A percentile compares a stretch with the other conserved stretches of the same genome.
These are phyloP conservation scores for Sepiola atlantica DNA, from an alignment of 2,888 invertebrate species.

Conservation along the genomic window DNA sequence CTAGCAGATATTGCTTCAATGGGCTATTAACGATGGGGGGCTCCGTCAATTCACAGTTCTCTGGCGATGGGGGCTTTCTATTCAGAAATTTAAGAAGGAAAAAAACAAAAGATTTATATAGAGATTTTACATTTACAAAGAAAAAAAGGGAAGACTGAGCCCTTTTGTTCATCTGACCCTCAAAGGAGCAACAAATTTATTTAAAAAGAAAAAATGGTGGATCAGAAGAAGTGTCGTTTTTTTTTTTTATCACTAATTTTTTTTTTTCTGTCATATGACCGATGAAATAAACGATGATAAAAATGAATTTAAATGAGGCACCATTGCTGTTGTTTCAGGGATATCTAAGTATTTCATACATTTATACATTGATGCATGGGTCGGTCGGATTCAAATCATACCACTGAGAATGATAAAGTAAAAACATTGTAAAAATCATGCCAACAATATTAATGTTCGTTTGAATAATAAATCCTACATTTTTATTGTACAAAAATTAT, in stretches of 20 bases:
- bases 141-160: not conserved
- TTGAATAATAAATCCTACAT: not conserved
- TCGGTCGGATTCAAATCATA: not conserved
- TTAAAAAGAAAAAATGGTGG: not conserved
- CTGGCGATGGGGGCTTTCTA: not conserved
- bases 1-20: slow-evolving; percentile 73
- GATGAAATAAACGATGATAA: not conserved
- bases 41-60: not conserved
- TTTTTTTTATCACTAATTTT: not conserved
- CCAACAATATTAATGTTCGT: not conserved
- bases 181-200: not conserved
- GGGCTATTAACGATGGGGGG: slow-evolving; percentile 48
- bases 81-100: not conserved
- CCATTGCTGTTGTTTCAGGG: not conserved
- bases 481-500: not conserved
- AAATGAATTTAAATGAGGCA: not conserved
- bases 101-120: not conserved
- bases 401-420: not conserved
- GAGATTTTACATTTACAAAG: not conserved
- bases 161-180: not conserved
- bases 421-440: not conserved
- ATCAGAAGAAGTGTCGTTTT: not conserved
- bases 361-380: not conserved
- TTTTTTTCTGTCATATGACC: not conserved
- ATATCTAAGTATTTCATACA: not conserved